phyloP scores from a whole-genome alignment of 2,888 invertebrate species.

The Cheilosia grossa region DNA sequence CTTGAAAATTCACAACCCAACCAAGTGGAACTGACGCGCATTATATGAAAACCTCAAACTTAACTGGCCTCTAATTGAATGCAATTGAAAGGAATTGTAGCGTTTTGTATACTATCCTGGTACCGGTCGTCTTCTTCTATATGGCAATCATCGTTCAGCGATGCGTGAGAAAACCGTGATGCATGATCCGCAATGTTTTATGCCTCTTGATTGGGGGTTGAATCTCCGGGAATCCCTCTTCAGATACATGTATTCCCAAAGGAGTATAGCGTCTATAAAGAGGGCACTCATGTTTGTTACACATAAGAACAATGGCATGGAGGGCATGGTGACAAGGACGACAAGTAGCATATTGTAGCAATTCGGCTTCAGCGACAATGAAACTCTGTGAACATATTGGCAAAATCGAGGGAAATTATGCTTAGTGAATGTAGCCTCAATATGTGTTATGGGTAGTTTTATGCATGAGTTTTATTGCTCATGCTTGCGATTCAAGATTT shows the following conservation, averaged over 20 bases:
- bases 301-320: slow-evolving; percentile 40
- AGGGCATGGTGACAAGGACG: slow-evolving; percentile 70
- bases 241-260: slow-evolving; percentile 61
- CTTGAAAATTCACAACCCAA: slow-evolving; percentile 49
- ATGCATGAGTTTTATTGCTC: not conserved
- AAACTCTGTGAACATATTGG: slow-evolving; percentile 32
- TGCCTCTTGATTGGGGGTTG: slow-evolving; percentile 67
- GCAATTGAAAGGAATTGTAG: slow-evolving; percentile 68
- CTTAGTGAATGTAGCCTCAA: not conserved
- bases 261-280: slow-evolving; percentile 67
- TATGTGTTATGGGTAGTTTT: not conserved
- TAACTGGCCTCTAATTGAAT: slow-evolving; percentile 71
- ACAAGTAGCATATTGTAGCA: slow-evolving; percentile 70
- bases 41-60: slow-evolving; percentile 60
- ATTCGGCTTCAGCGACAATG: slow-evolving; percentile 40
- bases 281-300: slow-evolving; percentile 71
- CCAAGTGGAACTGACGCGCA: slow-evolving; percentile 57
- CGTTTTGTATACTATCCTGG: slow-evolving; percentile 43
- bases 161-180: slow-evolving; percentile 71
- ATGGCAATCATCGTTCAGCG: slow-evolving; percentile 35
- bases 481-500: not conserved
- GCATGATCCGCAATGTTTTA: slow-evolving; percentile 61
- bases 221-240: slow-evolving; percentile 69
- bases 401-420: slow-evolving; percentile 3
- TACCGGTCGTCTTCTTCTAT: slow-evolving; percentile 43